Evolutionary conservation across 2,888 invertebrate genomes (phyloP).

Genomic region (Euzophera pinguis): DNA sequence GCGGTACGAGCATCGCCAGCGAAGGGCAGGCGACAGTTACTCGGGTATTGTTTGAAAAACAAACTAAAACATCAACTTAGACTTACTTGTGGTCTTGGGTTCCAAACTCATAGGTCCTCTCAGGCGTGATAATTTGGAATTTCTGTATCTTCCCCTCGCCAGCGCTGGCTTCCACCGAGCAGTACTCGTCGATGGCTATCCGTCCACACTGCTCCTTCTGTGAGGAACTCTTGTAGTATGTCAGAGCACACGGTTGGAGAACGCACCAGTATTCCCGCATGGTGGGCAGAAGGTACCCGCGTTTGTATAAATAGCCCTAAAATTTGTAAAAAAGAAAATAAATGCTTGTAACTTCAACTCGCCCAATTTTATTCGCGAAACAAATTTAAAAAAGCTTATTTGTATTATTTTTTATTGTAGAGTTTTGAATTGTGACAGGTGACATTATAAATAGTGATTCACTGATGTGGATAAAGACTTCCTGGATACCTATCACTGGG

Average conservation of each 20-base stretch:
- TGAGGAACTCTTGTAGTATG: constrained; percentile 86
- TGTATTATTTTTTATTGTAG: no score
- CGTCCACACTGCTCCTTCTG: constrained; percentile 84
- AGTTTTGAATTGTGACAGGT: no score
- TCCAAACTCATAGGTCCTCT: constrained; percentile 86
- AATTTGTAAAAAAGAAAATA: constrained; percentile 16
- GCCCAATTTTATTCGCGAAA: no score
- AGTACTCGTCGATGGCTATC: constrained; percentile 82
- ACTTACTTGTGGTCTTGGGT: constrained; percentile 85
- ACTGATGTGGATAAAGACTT: not conserved
- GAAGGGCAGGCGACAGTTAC: no score
- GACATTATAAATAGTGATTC: not conserved
- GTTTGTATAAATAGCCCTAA: constrained; percentile 86
- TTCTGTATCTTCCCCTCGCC: constrained; percentile 80
- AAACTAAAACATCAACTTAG: not conserved
- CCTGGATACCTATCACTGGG: not conserved
- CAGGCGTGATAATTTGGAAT: constrained; percentile 84
- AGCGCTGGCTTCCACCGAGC: constrained; percentile 81
- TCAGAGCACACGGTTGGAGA: constrained; percentile 85
- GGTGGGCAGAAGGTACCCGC: constrained; percentile 86
- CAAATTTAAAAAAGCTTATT: no score
- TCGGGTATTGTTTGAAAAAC: no score
- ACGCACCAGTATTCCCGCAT: constrained; percentile 91
- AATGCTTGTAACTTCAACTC: not conserved
- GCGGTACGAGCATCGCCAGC: no score